Base-by-base conservation (phyloP, 2,113 vertebrate species). In the Boleophthalmus pectinirostris region DNA sequence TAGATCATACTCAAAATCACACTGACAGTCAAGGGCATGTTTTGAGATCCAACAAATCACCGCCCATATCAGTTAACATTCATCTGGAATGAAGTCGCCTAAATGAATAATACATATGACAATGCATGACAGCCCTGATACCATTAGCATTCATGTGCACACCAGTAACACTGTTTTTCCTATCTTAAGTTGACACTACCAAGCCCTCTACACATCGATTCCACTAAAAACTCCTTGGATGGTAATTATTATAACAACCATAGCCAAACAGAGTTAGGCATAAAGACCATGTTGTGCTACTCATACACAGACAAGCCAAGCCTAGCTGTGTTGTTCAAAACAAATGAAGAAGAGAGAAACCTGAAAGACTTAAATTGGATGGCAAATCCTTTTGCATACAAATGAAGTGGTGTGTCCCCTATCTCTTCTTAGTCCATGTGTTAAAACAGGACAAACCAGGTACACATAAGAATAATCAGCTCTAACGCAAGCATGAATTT, bases 391-490 rank as follows among this genome's bases (percentile, higher is more conserved):
- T 29, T 69, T 73, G 83, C 83, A 86, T 89, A 82, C 80, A 87
- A 88, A 90, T 80, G 69, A 88, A 80, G 74, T 78, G 68, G 80
- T 70, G 72, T 79, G 84, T 84, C 86, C 86, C 85, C 80, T 90
- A 73, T 82, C 80, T 85, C 69, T 20, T 77, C 69, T 64, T 69
- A 16, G 35, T 58, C 51, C 58, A 82, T 78, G 82, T 56, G 74
- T 79, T 65, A 66, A 79, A 87, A 72, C 70, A 72, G 33, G 23
- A 64, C 64, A 18, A 81, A 71, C 69, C 77, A 63, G 84, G 68
- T 64, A 65, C 74, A 70, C 43, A 38, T 47, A 46, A 73, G 66
- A 70, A 18, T 24, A 69, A 24, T 35, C 2, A 18, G 66, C 71
- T 75, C 72, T 71, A 45, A 14, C 3, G 72, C 57, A 74, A 61